These are phyloP conservation scores for Oreonectes daqikongensis DNA, from an alignment of 2,797 vertebrate genomes.

Conservation along the genomic window DNA sequence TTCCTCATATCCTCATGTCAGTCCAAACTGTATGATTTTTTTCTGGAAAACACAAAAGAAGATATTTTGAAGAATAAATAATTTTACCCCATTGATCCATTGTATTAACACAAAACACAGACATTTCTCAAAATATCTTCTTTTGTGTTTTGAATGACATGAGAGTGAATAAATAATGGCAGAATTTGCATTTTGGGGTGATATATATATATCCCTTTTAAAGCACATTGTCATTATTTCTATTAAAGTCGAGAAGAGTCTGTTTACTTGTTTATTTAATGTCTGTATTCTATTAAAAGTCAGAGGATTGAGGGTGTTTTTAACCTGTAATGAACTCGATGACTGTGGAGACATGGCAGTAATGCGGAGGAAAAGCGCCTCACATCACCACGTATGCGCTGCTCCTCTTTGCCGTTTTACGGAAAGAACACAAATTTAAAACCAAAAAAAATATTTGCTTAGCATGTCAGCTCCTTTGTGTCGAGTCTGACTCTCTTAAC, in stretches of 20 bases:
- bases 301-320: slow-evolving; percentile 1
- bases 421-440: slow-evolving; percentile 33
- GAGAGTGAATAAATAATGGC: no score
- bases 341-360: slow-evolving; percentile 2
- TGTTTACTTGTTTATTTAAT: slow-evolving; percentile 15
- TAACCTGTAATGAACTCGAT: not conserved
- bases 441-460: slow-evolving; percentile 70
- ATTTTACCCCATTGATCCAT: no score
- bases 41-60: no score
- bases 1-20: no score
- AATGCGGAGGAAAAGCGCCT: not conserved
- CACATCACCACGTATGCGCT: slow-evolving; percentile 32
- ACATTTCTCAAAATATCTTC: no score
- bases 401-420: slow-evolving; percentile 35
- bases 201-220: not conserved
- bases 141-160: no score
- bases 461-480: slow-evolving; percentile 64
- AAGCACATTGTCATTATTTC: not conserved
- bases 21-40: no score
- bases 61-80: no score
- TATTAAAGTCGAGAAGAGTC: not conserved
- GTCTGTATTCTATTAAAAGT: not conserved
- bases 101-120: no score
- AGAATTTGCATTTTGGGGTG: no score
- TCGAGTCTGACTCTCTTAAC: slow-evolving; percentile 63